Percentiles rank a stretch among this genome's conserved stretches.
These are phyloP conservation scores for Nomada ruficornis DNA, from an alignment of 2,888 invertebrate genomes.

Conservation along the genomic window DNA sequence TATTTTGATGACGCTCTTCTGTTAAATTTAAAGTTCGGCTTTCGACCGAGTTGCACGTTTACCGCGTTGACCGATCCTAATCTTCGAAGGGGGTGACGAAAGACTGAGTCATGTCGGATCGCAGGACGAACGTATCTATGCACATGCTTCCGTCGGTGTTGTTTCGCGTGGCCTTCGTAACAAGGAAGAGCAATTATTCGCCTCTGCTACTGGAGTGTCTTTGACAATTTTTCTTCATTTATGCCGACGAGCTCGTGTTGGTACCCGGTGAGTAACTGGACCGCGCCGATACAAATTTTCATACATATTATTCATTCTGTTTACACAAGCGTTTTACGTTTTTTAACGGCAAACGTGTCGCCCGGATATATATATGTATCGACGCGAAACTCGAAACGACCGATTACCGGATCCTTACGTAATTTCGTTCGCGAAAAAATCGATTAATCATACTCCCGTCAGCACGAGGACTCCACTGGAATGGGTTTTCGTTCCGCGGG, in stretches of 20 bases:
- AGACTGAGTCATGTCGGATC: not conserved
- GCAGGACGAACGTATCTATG: not conserved
- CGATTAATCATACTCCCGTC: constrained; percentile 40
- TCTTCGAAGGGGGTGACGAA: not conserved
- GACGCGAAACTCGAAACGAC: constrained; percentile 23
- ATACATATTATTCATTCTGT: constrained; percentile 22
- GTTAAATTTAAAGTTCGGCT: not conserved
- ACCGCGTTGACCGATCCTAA: not conserved
- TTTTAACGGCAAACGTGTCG: constrained; percentile 38
- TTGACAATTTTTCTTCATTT: no score
- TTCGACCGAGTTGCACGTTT: not conserved
- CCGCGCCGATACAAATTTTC: constrained; percentile 13
- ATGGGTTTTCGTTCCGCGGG: not conserved
- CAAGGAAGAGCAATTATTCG: no score
- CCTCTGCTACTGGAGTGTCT: no score
- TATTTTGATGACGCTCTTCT: not conserved
- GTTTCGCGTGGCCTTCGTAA: not conserved
- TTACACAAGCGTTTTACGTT: constrained; percentile 5
- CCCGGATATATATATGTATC: constrained; percentile 28
- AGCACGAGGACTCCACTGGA: not conserved
- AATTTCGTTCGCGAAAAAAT: constrained; percentile 34
- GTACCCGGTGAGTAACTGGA: not conserved
- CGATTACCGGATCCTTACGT: constrained; percentile 41
- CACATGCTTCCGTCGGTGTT: not conserved
- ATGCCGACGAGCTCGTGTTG: no score